Base-by-base conservation (phyloP, 2,888 invertebrate species). In the Phrixothrix hirtus region DNA sequence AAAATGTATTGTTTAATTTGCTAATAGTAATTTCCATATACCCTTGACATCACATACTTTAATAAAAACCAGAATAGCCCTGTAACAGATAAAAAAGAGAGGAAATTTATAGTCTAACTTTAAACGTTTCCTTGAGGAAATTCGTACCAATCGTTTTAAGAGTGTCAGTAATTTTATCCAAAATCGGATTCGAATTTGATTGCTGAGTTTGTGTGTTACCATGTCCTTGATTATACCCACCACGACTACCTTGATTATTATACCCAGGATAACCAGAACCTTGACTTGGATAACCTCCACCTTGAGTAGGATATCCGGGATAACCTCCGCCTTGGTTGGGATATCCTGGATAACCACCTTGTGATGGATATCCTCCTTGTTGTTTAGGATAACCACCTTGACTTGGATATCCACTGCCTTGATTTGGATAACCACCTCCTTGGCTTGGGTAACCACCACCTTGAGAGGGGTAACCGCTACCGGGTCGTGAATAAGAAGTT, bases 81-180 rank as follows among this genome's bases (percentile, higher is more conserved):
- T 75, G 73, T 59, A 74, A 75, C 70, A 72, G 60, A 72, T 53
- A 61, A 50, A 53, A 52, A 49, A 53, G 29, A 34, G 41, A 41
- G 43, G 50, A 44, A 39, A 27, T 39, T 49, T 44, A 59, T 30
- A 67, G 38, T 16, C 58, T 60, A 52, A 67, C 68, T 26, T 61
- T 58, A 43, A 75, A 55, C 34, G 72, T 70, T 50, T 73, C 69
- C 64, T 71, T 72, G 32, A 76, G 62, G 47, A 74, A 55, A 58
- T 71, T 68, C 64, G 71, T 74, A 75, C 76, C 76, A 64, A 73
- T 67, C 30, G 62, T 67, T 60, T 75, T 75, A 15, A 76, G 59
- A 2, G 70, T 67, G 30, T 66, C 65, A n/a, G 67, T 68, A n/a
- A 75, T 56, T 50, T 66, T 69, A 48, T 75, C 75, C 2, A 70